These are phyloP conservation scores for Acanthochromis polyacanthus DNA, from an alignment of 2,113 vertebrate species.

Conservation along the genomic window DNA sequence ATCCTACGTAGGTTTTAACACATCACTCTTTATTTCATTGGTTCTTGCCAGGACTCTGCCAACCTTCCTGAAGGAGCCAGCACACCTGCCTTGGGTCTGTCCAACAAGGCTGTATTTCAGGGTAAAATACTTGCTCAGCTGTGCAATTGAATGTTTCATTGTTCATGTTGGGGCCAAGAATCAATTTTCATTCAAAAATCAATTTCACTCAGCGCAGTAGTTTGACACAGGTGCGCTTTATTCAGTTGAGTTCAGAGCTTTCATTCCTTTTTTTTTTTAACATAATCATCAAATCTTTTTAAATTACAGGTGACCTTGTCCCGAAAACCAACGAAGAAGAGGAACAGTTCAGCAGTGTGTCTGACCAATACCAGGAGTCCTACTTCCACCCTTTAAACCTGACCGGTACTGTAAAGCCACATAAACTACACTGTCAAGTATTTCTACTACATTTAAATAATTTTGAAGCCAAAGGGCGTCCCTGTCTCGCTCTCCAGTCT, in stretches of 20 bases:
- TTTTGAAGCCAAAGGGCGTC: not conserved
- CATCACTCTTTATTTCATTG: constrained; percentile 7
- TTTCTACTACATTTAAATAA: constrained; percentile 11
- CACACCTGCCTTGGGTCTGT: constrained; percentile 95
- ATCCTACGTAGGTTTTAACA: not conserved
- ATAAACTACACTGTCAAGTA: not conserved
- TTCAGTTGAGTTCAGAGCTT: not conserved
- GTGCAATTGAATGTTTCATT: not conserved
- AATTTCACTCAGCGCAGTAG: not conserved
- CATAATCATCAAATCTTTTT: not conserved
- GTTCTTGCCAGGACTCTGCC: constrained; percentile 78
- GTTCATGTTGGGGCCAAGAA: not conserved
- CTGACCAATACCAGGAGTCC: constrained; percentile 90
- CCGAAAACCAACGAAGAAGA: constrained; percentile 77
- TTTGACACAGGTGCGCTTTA: constrained; percentile 9
- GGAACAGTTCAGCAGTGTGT: constrained; percentile 82
- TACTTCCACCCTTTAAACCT: constrained; percentile 91
- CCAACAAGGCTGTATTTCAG: constrained; percentile 98
- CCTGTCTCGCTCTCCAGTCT: constrained; percentile 9
- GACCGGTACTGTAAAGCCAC: constrained; percentile 84
- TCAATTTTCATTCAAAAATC: constrained; percentile 37
- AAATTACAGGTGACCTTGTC: constrained; percentile 83
- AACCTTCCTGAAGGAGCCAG: constrained; percentile 95
- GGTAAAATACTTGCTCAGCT: constrained; percentile 81
- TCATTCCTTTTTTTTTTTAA: not conserved